A percentile compares a stretch with the other conserved stretches of the same genome.
phyloP scores from a whole-genome alignment of 2,113 vertebrate genomes.

The Bos javanicus region DNA sequence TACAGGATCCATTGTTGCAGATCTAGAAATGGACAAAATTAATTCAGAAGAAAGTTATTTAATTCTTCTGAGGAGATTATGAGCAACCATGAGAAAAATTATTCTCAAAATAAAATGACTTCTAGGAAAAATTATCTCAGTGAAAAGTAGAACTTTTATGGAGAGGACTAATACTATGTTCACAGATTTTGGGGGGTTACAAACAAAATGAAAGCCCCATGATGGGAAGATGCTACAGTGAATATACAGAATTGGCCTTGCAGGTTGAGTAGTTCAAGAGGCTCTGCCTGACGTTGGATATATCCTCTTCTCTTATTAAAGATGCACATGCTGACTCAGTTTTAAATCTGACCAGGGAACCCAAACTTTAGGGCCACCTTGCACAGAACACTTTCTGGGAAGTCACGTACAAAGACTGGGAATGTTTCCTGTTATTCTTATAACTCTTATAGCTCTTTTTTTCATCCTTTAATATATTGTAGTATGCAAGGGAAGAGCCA shows the following conservation, averaged over 20 bases:
- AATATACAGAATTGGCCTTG: neutral
- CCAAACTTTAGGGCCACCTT: neutral
- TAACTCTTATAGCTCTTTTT: neutral
- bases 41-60: conserved; percentile 49
- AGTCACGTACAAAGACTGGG: neutral
- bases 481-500: neutral
- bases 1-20: neutral
- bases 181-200: neutral
- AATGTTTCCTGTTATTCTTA: neutral
- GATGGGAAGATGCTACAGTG: neutral
- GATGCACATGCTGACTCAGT: neutral
- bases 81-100: neutral
- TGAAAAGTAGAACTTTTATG: neutral
- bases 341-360: neutral
- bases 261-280: neutral
- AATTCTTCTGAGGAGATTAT: neutral
- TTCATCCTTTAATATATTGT: neutral
- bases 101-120: conserved; percentile 42
- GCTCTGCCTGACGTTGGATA: neutral
- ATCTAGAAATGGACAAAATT: conserved; percentile 39
- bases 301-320: neutral
- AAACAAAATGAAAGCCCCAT: neutral
- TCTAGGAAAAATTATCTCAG: neutral
- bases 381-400: neutral
- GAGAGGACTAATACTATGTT: neutral